These are phyloP conservation scores for Calosoma granatense DNA, from an alignment of 1,140 invertebrate genomes.

Conservation along the genomic window DNA sequence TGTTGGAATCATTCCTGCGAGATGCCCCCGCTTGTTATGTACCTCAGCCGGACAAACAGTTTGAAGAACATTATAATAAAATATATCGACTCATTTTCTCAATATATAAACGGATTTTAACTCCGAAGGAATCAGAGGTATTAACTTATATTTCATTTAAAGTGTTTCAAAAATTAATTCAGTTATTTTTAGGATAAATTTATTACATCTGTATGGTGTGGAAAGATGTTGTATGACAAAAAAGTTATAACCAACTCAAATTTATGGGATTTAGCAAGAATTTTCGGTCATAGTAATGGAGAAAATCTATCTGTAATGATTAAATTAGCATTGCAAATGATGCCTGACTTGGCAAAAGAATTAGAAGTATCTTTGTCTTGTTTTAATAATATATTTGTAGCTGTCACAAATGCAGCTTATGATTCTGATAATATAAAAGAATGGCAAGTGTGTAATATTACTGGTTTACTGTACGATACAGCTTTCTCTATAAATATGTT, in stretches of 20 bases:
- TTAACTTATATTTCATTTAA: neutral
- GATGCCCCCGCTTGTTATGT: neutral
- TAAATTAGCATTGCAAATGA: neutral
- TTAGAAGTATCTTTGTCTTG: neutral
- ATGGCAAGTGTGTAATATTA: neutral
- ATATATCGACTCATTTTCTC: neutral
- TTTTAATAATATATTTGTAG: neutral
- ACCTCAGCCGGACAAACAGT: neutral
- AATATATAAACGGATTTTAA: neutral
- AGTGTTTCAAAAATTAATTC: neutral
- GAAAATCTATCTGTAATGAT: neutral
- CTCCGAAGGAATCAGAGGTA: neutral
- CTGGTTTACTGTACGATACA: neutral
- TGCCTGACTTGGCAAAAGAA: neutral
- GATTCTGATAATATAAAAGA: neutral
- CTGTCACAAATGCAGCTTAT: neutral
- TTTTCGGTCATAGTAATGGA: neutral
- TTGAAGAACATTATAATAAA: neutral
- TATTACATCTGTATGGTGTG: no score
- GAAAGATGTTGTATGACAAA: neutral
- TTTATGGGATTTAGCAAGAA: neutral
- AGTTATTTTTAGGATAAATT: no score
- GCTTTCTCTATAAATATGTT: neutral
- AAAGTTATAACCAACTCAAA: neutral
- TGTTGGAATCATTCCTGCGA: neutral